These are phyloP conservation scores for Eugnorisma glareosa DNA, from an alignment of 2,888 invertebrate species.

Conservation along the genomic window DNA sequence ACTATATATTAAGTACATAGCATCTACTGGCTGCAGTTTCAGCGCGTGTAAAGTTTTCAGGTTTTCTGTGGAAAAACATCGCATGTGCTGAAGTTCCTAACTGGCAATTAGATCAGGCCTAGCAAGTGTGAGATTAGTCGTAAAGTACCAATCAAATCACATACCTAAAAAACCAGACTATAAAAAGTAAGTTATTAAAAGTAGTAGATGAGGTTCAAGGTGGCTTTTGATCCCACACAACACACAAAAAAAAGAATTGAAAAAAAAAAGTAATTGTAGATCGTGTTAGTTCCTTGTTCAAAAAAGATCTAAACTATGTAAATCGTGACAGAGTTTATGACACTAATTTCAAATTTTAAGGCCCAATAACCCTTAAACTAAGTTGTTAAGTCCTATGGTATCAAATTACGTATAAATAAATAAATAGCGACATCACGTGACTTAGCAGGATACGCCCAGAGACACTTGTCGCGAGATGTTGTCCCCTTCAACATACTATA, in stretches of 20 bases:
- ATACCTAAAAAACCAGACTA: neutral
- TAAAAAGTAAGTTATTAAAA: neutral
- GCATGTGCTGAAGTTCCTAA: neutral
- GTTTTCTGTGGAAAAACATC: conserved; percentile 11
- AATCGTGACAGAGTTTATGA: fast-evolving
- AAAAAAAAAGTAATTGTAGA: too few relatives aligned
- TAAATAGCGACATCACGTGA: neutral
- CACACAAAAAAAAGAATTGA: too few relatives aligned
- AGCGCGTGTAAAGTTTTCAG: conserved; percentile 33
- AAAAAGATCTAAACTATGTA: neutral
- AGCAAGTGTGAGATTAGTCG: too few relatives aligned
- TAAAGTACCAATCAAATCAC: neutral
- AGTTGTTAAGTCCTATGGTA: neutral
- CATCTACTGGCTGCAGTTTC: conserved; percentile 31
- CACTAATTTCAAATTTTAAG: neutral
- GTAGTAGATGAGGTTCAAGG: neutral
- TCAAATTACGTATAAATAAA: too few relatives aligned
- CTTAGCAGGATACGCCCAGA: too few relatives aligned
- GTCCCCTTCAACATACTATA: neutral
- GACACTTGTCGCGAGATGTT: neutral
- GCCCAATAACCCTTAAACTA: neutral
- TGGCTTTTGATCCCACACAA: too few relatives aligned
- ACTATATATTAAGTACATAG: conserved; percentile 44
- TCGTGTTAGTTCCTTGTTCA: neutral
- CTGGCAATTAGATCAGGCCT: neutral